A percentile compares a stretch with the other conserved stretches of the same genome.
These are phyloP conservation scores for Trachelus iudaicus DNA, from an alignment of 2,888 invertebrate genomes.

Conservation along the genomic window DNA sequence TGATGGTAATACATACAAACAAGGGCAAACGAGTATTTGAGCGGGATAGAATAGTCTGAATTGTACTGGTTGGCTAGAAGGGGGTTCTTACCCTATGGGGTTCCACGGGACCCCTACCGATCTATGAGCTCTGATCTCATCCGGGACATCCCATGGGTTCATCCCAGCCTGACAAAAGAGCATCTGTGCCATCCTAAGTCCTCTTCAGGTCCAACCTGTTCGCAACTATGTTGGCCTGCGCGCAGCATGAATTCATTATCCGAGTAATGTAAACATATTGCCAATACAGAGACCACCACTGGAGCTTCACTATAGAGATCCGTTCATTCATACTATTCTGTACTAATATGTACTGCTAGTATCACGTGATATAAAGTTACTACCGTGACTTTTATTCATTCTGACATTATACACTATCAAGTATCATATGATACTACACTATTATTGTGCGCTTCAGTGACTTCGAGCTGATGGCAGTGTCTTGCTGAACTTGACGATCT, in stretches of 20 bases:
- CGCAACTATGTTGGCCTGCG: slow-evolving; percentile 47
- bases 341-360: background rate
- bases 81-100: background rate
- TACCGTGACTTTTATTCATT: background rate
- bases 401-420: background rate
- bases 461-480: background rate
- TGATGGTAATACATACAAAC: slow-evolving; percentile 57
- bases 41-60: slow-evolving; percentile 42
- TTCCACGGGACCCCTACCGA: background rate
- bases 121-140: slow-evolving; percentile 28
- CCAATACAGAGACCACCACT: slow-evolving; percentile 4
- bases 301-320: background rate
- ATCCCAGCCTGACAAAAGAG: slow-evolving; percentile 43
- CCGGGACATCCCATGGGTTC: slow-evolving; percentile 23
- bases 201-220: slow-evolving; percentile 52
- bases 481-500: background rate
- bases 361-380: background rate
- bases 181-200: slow-evolving; percentile 36
- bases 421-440: background rate
- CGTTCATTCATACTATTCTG: background rate
- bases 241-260: slow-evolving; percentile 62
- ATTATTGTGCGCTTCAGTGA: background rate
- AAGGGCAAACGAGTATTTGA: slow-evolving; percentile 63
- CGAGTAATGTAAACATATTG: slow-evolving; percentile 65
- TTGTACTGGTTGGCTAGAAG: background rate